These are phyloP conservation scores for Trinorchestia longiramus DNA, from an alignment of 1,140 invertebrate species.

Conservation along the genomic window DNA sequence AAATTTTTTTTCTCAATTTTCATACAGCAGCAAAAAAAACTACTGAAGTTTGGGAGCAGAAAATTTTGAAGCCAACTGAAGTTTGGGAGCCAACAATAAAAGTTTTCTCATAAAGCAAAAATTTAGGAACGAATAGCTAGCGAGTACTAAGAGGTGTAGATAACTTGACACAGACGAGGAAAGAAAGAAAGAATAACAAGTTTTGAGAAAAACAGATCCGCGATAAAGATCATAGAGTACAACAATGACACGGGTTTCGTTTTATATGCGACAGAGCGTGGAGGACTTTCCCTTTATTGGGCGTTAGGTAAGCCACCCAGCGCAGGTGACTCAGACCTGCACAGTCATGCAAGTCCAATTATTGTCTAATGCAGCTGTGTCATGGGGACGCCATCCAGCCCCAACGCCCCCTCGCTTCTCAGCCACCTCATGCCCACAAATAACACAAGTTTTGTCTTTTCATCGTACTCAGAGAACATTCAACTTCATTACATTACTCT, in stretches of 20 bases:
- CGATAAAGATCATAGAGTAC: not conserved
- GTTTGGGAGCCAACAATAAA: not conserved
- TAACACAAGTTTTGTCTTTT: not conserved
- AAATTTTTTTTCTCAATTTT: not conserved
- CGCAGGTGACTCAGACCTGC: slow-evolving; percentile 16
- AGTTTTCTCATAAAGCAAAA: not conserved
- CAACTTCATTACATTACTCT: not conserved
- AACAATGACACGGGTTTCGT: not conserved
- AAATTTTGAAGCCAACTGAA: not conserved
- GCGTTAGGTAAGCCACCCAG: not conserved
- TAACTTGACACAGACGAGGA: not conserved
- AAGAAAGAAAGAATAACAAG: not conserved
- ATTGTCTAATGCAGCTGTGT: slow-evolving; percentile 33
- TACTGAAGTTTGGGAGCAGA: too few relatives aligned
- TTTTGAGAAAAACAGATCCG: not conserved
- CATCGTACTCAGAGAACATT: not conserved
- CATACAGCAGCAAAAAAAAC: not conserved
- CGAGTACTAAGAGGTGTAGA: not conserved
- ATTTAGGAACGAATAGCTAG: not conserved
- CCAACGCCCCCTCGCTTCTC: not conserved
- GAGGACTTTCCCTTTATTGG: slow-evolving; percentile 13
- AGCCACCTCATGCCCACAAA: not conserved
- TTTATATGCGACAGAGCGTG: not conserved
- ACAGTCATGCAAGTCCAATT: slow-evolving; percentile 16
- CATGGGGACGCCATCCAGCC: not conserved